Percentiles rank a stretch among this genome's conserved stretches.
These are phyloP conservation scores for Drosophila novamexicana DNA, from an alignment of 1,140 invertebrate species.

Conservation along the genomic window DNA sequence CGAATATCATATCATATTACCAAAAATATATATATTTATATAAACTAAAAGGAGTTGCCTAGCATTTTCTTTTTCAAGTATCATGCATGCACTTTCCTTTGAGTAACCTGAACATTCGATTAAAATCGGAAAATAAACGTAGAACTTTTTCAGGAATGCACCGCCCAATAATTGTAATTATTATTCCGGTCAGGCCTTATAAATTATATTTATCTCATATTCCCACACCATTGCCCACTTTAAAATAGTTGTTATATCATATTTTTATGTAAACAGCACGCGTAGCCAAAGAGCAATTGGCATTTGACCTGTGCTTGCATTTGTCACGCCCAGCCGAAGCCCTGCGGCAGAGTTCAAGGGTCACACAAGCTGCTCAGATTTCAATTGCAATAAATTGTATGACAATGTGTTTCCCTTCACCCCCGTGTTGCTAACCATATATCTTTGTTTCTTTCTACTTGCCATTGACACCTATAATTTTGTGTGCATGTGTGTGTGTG, in stretches of 20 bases:
- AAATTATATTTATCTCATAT: neutral
- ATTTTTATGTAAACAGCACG: conserved; percentile 2
- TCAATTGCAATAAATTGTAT: conserved; percentile 26
- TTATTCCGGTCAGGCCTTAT: neutral
- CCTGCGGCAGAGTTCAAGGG: conserved; percentile 3
- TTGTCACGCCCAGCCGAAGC: conserved; percentile 6
- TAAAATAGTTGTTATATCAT: conserved; percentile 3
- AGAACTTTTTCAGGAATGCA: neutral
- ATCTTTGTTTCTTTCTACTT: conserved; percentile 10
- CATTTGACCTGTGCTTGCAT: conserved; percentile 10
- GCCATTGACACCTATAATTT: conserved; percentile 7
- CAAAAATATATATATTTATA: too few species aligned
- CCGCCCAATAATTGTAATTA: neutral
- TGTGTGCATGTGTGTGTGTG: neutral
- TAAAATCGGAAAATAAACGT: too few species aligned
- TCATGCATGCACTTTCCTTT: too few species aligned
- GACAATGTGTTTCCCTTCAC: neutral
- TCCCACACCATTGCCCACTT: neutral
- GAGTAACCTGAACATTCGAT: too few species aligned
- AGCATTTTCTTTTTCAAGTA: too few species aligned
- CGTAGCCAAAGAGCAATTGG: conserved; percentile 18
- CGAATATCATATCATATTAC: too few species aligned
- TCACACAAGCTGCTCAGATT: conserved; percentile 12
- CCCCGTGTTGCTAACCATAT: neutral
- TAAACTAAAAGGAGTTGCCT: too few species aligned